Conservation (phyloP, 2,113 vertebrate genomes). For the Theristicus caerulescens region DNA sequence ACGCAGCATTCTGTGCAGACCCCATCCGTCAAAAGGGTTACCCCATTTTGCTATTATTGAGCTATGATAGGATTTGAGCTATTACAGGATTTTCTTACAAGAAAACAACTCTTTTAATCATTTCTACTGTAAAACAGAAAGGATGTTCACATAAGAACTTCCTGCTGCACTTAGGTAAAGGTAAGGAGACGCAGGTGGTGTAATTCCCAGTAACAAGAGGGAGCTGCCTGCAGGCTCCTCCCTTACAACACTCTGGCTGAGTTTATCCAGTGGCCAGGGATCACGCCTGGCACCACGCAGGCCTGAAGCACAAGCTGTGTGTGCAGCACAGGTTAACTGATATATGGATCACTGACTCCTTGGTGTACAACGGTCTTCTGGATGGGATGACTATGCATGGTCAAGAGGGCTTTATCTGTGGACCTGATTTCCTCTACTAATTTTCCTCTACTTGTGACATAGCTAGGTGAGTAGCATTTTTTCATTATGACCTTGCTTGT, state of each 20-base stretch:
- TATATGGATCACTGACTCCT: neutral
- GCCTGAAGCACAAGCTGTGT: neutral
- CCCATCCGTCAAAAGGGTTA: neutral
- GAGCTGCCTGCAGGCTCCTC: neutral
- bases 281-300: fast-evolving
- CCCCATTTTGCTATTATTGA: neutral
- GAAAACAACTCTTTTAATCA: neutral
- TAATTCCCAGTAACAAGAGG: fast-evolving
- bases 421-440: neutral
- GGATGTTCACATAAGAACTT: neutral
- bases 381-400: neutral
- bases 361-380: fast-evolving
- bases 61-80: neutral
- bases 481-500: neutral
- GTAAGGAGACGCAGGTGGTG: neutral
- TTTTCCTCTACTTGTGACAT: neutral
- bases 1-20: neutral
- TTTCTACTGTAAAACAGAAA: neutral
- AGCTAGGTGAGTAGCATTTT: neutral
- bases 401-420: neutral
- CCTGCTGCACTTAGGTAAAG: neutral
- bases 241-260: neutral
- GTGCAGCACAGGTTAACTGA: neutral
- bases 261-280: neutral
- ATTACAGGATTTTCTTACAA: neutral